Percentiles rank a stretch among this genome's conserved stretches.
Conservation (phyloP, 1,140 invertebrate genomes). For the Drosophila novamexicana region DNA sequence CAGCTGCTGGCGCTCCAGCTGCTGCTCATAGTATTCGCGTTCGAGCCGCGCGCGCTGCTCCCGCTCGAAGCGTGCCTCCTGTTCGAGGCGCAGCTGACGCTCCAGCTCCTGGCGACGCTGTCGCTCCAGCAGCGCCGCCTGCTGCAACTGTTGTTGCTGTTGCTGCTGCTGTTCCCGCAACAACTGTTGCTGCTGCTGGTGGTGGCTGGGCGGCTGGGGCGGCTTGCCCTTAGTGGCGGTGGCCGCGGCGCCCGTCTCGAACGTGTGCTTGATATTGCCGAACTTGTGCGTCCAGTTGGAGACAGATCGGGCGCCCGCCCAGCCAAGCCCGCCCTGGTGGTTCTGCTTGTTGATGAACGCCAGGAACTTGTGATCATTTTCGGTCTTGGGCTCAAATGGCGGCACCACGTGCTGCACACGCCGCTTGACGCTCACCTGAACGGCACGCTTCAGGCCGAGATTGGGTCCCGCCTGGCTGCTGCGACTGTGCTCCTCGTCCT, state of each 20-base stretch:
- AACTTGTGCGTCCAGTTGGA: conserved; percentile 92
- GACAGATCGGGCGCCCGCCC: conserved; percentile 76
- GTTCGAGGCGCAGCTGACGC: conserved; percentile 57
- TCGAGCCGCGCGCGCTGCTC: conserved; percentile 66
- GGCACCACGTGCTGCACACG: conserved; percentile 85
- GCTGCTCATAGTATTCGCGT: conserved; percentile 69
- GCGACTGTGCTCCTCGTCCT: conserved; percentile 54
- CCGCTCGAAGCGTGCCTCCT: conserved; percentile 67
- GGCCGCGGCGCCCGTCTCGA: conserved; percentile 86
- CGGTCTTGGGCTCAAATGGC: conserved; percentile 91
- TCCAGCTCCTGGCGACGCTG: conserved; percentile 70
- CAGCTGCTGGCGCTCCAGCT: conserved; percentile 57
- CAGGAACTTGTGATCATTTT: conserved; percentile 93
- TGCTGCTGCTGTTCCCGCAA: conserved; percentile 71
- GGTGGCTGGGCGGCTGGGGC: conserved; percentile 53
- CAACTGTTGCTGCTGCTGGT: conserved; percentile 50
- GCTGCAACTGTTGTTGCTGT: conserved; percentile 61
- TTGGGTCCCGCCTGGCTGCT: conserved; percentile 61
- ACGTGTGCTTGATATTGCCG: conserved; percentile 93
- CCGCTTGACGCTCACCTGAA: conserved; percentile 86
- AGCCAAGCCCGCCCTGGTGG: conserved; percentile 81
- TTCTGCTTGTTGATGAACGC: conserved; percentile 92
- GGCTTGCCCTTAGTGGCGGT: conserved; percentile 72
- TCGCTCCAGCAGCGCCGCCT: conserved; percentile 52
- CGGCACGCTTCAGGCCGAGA: conserved; percentile 86